A percentile compares a stretch with the other conserved stretches of the same genome.
phyloP scores from a whole-genome alignment of 1,140 invertebrate species.

The Solenopsis invicta region DNA sequence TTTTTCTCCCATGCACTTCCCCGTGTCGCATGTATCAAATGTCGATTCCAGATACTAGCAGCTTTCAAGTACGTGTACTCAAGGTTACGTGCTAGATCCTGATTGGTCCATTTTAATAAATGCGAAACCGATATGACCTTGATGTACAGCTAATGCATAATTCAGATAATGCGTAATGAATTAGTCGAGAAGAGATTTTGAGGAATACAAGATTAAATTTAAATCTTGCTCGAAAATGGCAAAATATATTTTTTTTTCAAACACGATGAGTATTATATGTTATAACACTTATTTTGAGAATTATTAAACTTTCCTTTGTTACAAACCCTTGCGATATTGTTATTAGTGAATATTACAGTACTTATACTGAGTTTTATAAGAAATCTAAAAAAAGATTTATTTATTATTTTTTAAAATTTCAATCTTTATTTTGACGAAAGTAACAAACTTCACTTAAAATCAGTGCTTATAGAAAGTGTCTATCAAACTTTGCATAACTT shows the following conservation, averaged over 20 bases:
- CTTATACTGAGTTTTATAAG: neutral
- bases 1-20: constrained; percentile 26
- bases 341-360: neutral
- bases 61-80: constrained; percentile 49
- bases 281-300: neutral
- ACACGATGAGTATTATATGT: neutral
- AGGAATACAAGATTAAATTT: neutral
- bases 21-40: constrained; percentile 40
- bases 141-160: constrained; percentile 12
- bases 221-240: neutral
- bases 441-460: constrained; percentile 16
- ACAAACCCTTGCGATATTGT: neutral
- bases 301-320: neutral
- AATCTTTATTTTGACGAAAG: neutral
- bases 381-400: neutral
- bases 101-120: constrained; percentile 38
- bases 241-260: neutral
- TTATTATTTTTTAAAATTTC: neutral
- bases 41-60: constrained; percentile 61
- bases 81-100: constrained; percentile 63
- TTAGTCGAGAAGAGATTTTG: neutral
- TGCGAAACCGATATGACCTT: neutral
- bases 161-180: neutral
- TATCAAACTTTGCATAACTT: constrained; percentile 28
- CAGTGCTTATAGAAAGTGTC: neutral